These are phyloP conservation scores for Heliconius melpomene DNA, from an alignment of 1,140 invertebrate genomes.

Conservation along the genomic window DNA sequence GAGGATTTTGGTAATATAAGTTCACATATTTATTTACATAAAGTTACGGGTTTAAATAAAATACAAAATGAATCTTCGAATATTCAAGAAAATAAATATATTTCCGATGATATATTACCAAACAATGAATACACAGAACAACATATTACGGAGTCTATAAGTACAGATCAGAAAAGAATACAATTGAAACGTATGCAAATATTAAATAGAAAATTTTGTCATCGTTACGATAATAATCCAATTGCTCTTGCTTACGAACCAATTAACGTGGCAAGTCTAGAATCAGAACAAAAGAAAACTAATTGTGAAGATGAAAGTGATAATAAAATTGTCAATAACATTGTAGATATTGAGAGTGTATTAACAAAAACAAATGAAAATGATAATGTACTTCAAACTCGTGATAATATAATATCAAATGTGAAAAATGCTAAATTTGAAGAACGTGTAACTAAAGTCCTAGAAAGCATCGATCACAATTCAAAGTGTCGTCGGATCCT, in stretches of 20 bases:
- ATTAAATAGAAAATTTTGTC: constrained; percentile 54
- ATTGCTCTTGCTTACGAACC: constrained; percentile 59
- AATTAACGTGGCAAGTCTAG: constrained; percentile 28
- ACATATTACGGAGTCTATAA: neutral
- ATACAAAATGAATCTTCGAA: neutral
- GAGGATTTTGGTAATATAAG: neutral
- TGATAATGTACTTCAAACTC: neutral
- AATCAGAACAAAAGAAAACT: constrained; percentile 7
- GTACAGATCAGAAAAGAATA: constrained; percentile 48
- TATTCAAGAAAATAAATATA: neutral
- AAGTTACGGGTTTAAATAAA: neutral
- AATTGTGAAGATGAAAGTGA: constrained; percentile 3
- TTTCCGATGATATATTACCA: neutral
- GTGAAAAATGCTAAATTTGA: neutral
- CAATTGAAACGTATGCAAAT: constrained; percentile 56
- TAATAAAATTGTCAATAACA: neutral
- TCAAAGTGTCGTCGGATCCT: constrained; percentile 34
- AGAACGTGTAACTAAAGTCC: neutral
- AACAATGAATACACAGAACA: neutral
- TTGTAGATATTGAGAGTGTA: neutral
- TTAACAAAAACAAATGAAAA: neutral
- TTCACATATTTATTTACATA: neutral
- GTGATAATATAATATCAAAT: neutral
- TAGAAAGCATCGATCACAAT: neutral
- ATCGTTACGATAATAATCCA: constrained; percentile 43